phyloP scores from a whole-genome alignment of 2,113 vertebrate species.

The Rhodinocichla rosea region DNA sequence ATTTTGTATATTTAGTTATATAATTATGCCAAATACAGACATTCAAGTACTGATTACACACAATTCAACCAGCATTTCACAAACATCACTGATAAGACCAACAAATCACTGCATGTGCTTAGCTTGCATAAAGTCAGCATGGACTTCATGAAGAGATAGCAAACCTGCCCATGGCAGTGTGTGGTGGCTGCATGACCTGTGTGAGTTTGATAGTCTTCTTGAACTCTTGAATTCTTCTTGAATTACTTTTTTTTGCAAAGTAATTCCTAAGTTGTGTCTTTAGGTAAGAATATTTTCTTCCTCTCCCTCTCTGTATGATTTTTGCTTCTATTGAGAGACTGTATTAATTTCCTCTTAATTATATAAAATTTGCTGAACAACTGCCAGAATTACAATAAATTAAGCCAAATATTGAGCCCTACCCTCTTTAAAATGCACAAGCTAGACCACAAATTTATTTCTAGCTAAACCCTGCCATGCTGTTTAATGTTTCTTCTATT shows the following conservation, averaged over 20 bases:
- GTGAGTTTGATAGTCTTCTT: background rate
- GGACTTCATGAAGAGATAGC: background rate
- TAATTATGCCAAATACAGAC: background rate
- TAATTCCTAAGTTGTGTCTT: background rate
- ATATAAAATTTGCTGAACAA: background rate
- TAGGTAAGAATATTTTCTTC: background rate
- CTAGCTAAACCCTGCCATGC: background rate
- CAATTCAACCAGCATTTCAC: background rate
- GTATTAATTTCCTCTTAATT: background rate
- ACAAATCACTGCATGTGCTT: background rate
- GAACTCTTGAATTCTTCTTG: no score
- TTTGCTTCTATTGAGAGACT: background rate
- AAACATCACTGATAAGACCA: background rate
- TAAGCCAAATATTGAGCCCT: background rate
- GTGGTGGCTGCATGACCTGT: rapidly evolving
- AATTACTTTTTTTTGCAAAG: background rate
- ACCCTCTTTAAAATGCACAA: background rate
- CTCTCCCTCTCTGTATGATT: background rate
- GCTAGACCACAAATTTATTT: background rate
- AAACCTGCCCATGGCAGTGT: background rate
- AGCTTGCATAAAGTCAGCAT: background rate
- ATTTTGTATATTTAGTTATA: background rate
- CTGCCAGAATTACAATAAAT: background rate
- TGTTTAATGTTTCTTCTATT: background rate
- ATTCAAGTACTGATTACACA: background rate